Conservation (phyloP, 2,797 vertebrate genomes). For the Schizopygopsis pylzovi region DNA sequence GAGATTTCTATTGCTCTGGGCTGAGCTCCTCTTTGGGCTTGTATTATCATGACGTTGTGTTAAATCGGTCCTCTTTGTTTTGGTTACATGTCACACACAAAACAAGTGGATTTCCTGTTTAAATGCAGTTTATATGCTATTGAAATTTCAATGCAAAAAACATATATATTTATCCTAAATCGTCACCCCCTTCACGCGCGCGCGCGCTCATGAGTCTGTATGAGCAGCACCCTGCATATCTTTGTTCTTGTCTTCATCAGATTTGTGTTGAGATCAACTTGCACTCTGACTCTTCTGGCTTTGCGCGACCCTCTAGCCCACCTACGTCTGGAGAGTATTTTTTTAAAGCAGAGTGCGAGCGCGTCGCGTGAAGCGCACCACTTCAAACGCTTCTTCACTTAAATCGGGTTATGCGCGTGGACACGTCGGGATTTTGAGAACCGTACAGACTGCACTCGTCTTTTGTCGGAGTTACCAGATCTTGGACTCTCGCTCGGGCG, state of each 20-base stretch:
- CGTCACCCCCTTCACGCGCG: constrained; percentile 32
- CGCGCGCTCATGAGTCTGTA: constrained; percentile 2
- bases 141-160: not conserved
- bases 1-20: constrained; percentile 44
- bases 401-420: constrained; percentile 11
- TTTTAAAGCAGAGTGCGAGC: constrained; percentile 23
- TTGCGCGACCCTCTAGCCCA: constrained; percentile 25
- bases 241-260: constrained; percentile 27
- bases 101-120: not conserved
- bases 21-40: constrained; percentile 32
- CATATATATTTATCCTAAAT: not conserved
- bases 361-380: constrained; percentile 10
- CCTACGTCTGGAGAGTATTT: constrained; percentile 34
- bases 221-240: constrained; percentile 37
- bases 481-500: constrained; percentile 35
- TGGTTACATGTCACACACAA: not conserved
- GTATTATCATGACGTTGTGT: constrained; percentile 41
- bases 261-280: constrained; percentile 38
- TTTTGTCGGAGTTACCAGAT: constrained; percentile 48
- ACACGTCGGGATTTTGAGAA: constrained; percentile 13
- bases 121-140: not conserved
- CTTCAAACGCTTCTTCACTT: constrained; percentile 35
- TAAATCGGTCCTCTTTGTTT: constrained; percentile 28
- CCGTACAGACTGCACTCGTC: constrained; percentile 3
- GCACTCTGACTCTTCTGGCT: constrained; percentile 27